Percentiles rank a stretch among this genome's conserved stretches.
Evolutionary conservation across 2,113 vertebrate species (phyloP).

Genomic region (Chelonoidis abingdonii): DNA sequence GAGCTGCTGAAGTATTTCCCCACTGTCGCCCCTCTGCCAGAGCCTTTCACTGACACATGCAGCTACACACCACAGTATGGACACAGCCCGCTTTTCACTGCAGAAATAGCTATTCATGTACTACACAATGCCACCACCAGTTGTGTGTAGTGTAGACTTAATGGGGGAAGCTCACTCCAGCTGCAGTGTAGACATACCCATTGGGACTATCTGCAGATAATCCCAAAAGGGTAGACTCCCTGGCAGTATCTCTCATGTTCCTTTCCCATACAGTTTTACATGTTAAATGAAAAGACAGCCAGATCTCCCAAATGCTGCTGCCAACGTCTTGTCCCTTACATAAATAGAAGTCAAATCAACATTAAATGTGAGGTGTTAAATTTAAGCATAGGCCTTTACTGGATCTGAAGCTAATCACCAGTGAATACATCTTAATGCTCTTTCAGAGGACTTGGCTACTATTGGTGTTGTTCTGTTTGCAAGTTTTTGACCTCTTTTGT

Average conservation of each 20-base stretch:
- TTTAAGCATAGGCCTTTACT: slow-evolving; percentile 28
- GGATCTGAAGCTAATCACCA: neutral
- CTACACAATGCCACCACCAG: too few species aligned
- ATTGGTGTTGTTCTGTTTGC: neutral
- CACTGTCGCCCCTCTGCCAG: too few species aligned
- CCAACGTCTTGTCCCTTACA: slow-evolving; percentile 13
- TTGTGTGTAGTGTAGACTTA: too few species aligned
- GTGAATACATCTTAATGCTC: neutral
- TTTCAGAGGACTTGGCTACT: neutral
- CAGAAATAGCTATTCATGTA: too few species aligned
- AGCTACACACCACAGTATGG: too few species aligned
- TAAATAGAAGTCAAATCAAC: slow-evolving; percentile 25
- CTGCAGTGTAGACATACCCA: neutral
- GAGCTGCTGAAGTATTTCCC: too few species aligned
- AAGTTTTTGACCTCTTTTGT: neutral
- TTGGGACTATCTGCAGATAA: neutral
- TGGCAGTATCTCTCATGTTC: neutral
- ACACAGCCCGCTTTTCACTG: too few species aligned
- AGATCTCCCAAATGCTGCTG: neutral
- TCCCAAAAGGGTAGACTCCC: neutral
- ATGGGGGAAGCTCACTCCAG: too few species aligned
- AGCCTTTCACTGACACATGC: too few species aligned
- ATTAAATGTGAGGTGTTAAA: slow-evolving; percentile 37
- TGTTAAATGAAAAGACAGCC: neutral
- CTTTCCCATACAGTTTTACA: neutral